These are phyloP conservation scores for Octodon degus DNA, from an alignment of 2,113 vertebrate genomes.

Conservation along the genomic window DNA sequence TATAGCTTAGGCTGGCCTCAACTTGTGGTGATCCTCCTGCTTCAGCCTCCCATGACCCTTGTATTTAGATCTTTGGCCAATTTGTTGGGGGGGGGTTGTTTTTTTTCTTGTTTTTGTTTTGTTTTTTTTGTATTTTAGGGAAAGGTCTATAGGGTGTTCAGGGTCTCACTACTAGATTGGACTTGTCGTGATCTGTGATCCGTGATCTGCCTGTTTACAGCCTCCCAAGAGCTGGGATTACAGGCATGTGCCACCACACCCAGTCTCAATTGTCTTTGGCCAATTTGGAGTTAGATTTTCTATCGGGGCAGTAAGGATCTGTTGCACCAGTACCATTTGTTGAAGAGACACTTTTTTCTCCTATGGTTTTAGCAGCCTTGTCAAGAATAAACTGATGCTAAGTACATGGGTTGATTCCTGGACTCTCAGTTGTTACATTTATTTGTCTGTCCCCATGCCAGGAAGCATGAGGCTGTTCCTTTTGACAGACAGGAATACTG, in stretches of 20 bases:
- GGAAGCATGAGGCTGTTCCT: background rate
- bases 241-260: too few species aligned
- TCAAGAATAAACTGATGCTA: background rate
- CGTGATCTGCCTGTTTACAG: too few species aligned
- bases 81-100: too few species aligned
- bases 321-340: background rate
- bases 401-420: background rate
- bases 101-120: too few species aligned
- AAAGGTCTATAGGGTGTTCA: too few species aligned
- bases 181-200: too few species aligned
- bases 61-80: background rate
- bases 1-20: background rate
- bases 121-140: too few species aligned
- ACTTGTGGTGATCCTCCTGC: background rate
- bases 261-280: background rate
- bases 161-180: too few species aligned
- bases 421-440: background rate
- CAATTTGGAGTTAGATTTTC: slow-evolving; percentile 44
- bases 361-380: background rate
- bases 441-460: background rate
- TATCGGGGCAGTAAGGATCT: background rate
- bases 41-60: background rate
- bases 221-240: too few species aligned
- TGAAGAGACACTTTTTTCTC: background rate
- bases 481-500: slow-evolving; percentile 10